Base-by-base conservation (phyloP, 2,113 vertebrate genomes). In the Scophthalmus maximus region DNA sequence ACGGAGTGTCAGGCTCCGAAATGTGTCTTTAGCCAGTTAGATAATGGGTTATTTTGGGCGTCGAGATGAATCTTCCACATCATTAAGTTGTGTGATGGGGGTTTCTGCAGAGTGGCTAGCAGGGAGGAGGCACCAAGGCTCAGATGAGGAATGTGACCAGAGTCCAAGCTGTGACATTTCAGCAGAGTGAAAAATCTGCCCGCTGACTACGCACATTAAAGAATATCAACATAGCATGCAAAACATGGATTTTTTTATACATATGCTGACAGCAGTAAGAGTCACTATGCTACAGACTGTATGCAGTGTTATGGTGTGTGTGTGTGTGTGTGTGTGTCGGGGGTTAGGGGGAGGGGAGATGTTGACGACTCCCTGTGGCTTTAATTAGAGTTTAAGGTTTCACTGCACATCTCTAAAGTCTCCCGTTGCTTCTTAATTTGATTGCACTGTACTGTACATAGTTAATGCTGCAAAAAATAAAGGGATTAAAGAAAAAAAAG, bases 31-130 rank as follows among this genome's bases (percentile, higher is more conserved):
- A 72, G 64, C 58, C 66, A 26, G 79, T 73, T 76, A 77, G 87
- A 87, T 87, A 82, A 86, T 77, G 73, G 68, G 61, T 62, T 88
- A 89, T 89, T 87, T 88, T 83, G 36, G 76, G 79, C 34, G 2
- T 59, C 1, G 51, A 64, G 70, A 86, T 87, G 78, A 83, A 78
- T 89, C 77, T 84, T 87, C 69, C 80, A 75, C 76, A 82, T 80
- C 78, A 86, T 90, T 90, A 89, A 61, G 71, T 58, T 6, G 68
- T 79, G 70, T 73, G 84, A 81, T 77, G 60, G 42, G 64, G 76
- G 47, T 66, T 80, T 83, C 70, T 79, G 68, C 18, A 15, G 75
- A 74, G 68, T 23, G 62, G 69, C 52, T 68, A 44, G 76, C 63
- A 66, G 82, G 76, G 72, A 63, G 68, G 68, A 67, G 44, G 68